Evolutionary conservation across 2,797 vertebrate genomes (phyloP), one percentile per base, ranked within the genome.

Genomic region (Chaenodraco wilsoni): DNA sequence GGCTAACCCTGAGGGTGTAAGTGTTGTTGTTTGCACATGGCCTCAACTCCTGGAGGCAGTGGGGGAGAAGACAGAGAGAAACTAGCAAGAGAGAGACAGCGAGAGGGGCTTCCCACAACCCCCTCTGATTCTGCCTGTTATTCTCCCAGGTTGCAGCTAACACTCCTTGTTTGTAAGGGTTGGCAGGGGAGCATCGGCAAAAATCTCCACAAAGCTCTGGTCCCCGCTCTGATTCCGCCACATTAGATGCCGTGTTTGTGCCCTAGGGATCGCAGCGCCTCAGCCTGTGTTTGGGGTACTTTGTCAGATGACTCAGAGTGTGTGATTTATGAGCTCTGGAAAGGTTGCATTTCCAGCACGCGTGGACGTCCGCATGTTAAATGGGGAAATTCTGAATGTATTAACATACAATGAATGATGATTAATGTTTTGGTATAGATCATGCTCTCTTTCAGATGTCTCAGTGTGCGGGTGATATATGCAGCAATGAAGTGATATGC

Each of bases 401-500:
- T 95, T 95, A 95, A 95, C 95, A 95, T 95, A 95, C 95, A 95
- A 95, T 95, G 94, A 95, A 95, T 95, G 94, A 95, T 95, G 95
- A 95, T 95, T 95, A 95, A 95, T 95, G 95, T 93, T 95, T 95
- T 93, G 87, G 91, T 94, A 92, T 94, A 93, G 93, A 95, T 95
- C 93, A 93, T 87, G 83, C 90, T 94, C 93, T 94, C 92, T 94
- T 95, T 95, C 86, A 91, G 90, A 94, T 94, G 93, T 92, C 93
- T 94, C 90, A 91, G 91, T 87, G 89, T 87, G 92, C 83, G 88
- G 90, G 90, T 94, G 93, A 94, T 95, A 92, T 95, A 94, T 94
- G 92, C 88, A 76, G 92, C 93, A 93, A 94, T 94, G 94, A 94
- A 94, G 93, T 93, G 88, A 95, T 92, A 92, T 91, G 92, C 91